Conservation (phyloP, 64 coral and sea anemone species). For the Orbicella faveolata region DNA sequence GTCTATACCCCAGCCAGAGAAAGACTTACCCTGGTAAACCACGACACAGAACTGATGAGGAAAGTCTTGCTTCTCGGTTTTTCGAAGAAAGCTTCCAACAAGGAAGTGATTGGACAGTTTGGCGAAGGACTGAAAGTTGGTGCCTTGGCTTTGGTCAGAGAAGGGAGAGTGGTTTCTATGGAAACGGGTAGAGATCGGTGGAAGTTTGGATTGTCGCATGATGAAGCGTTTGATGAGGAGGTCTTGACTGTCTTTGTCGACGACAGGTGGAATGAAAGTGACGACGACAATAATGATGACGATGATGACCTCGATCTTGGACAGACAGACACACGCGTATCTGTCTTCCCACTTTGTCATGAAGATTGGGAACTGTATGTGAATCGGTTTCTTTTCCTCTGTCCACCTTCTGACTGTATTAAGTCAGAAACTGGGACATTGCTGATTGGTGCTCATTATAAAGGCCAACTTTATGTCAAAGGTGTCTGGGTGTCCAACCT, state of each 20-base stretch:
- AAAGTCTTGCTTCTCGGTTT: conserved; percentile 71
- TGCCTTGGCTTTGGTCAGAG: conserved; percentile 57
- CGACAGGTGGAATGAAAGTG: conserved; percentile 11
- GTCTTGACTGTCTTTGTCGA: conserved; percentile 68
- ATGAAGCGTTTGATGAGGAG: conserved; percentile 60
- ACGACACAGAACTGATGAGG: conserved; percentile 46
- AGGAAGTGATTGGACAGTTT: conserved; percentile 74
- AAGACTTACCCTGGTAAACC: conserved; percentile 46
- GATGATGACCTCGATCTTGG: neutral
- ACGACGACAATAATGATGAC: conserved; percentile 29
- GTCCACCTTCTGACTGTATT: conserved; percentile 46
- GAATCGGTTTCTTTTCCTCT: conserved; percentile 62
- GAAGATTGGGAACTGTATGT: conserved; percentile 51
- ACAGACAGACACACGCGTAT: conserved; percentile 46
- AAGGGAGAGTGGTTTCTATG: conserved; percentile 60
- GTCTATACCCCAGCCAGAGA: conserved; percentile 30
- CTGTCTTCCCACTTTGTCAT: conserved; percentile 38
- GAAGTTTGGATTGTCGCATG: conserved; percentile 49
- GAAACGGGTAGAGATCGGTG: conserved; percentile 67
- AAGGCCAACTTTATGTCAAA: conserved; percentile 65
- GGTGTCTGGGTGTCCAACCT: conserved; percentile 72
- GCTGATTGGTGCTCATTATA: conserved; percentile 24
- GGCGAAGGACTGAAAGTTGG: conserved; percentile 76
- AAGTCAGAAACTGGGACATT: conserved; percentile 48
- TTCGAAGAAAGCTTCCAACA: conserved; percentile 63